Evolutionary conservation across 2,113 vertebrate genomes (phyloP), one percentile per base, ranked within the genome.

Genomic region (Dolichotis patagonum): DNA sequence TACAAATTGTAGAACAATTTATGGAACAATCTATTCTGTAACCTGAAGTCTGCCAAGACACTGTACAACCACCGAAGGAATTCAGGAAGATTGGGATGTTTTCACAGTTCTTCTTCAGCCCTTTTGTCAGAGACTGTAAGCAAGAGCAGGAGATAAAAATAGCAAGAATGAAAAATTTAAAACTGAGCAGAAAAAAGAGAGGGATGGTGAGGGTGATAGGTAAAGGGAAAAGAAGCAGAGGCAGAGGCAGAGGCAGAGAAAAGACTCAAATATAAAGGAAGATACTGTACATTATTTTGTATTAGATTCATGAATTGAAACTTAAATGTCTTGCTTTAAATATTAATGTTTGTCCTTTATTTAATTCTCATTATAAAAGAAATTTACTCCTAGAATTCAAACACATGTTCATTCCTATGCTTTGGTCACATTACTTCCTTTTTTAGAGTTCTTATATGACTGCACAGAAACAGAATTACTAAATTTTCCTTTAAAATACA

Each of bases 1-100:
- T 71, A 92, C 86, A 2, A 98, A 87, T 67, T 95, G 3, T 89
- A 73, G 84, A 77, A 12, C 26, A 75, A 93, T 85, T 67, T 95
- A 2, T 90, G 69, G 85, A 77, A 12, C 26, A 75, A 93, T 85
- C 54, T 89, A 67, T 83, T 96, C 85, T 88, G 49, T 89, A 95
- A 54, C 56, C 60, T 90, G 91, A 95, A 95, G 85, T 97, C 89
- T 96, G 26, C 43, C n/a, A 96, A 22, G 56, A 97, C 62, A 54
- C 75, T 78, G 19, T 84, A 73, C 73, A 58, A n/a, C 35, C 52
- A 19, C 49, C 75, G 35, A 49, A 88, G 43, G 71, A 62, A 85
- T 81, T 95, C 91, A 69, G 0, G 0, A 43, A 69, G 49, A 63
- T 95, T 96, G 58, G 87, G 69, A 84, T 97, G 16, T 78, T 97